Percentiles rank a stretch among this genome's conserved stretches.
These are phyloP conservation scores for Theristicus caerulescens DNA, from an alignment of 2,113 vertebrate species.

Conservation along the genomic window DNA sequence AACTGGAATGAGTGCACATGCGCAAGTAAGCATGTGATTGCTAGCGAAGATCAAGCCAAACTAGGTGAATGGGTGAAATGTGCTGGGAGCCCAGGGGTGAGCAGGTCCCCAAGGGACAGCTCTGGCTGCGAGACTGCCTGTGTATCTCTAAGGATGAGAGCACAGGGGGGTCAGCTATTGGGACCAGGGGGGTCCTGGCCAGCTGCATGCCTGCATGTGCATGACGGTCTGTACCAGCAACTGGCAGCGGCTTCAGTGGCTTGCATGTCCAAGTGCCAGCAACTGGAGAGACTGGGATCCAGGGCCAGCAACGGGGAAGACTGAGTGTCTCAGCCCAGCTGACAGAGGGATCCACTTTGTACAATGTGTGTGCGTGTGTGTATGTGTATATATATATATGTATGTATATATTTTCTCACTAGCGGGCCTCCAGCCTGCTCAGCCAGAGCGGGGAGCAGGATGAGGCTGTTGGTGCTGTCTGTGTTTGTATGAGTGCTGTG, in stretches of 20 bases:
- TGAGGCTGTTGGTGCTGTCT: not conserved
- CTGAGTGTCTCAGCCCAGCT: not conserved
- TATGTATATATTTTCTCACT: not conserved
- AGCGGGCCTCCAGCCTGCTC: not conserved
- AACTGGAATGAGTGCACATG: rapidly evolving
- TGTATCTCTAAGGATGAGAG: not conserved
- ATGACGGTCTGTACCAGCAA: not conserved
- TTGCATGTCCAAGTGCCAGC: not conserved
- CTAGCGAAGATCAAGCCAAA: not conserved
- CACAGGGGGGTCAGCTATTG: not conserved
- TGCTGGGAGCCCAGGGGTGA: not conserved
- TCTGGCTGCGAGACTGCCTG: not conserved
- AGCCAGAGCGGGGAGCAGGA: not conserved
- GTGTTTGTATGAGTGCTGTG: not conserved
- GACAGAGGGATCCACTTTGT: not conserved
- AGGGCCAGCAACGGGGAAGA: not conserved
- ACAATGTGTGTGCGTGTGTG: rapidly evolving
- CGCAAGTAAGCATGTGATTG: no score
- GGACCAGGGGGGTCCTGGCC: not conserved
- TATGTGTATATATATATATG: rapidly evolving
- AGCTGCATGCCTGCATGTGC: not conserved
- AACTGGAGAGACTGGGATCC: not conserved
- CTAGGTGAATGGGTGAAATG: not conserved
- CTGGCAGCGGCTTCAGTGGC: not conserved
- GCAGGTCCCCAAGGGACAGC: not conserved